Evolutionary conservation across 2,113 vertebrate genomes (phyloP).

Genomic region (Zeus faber): DNA sequence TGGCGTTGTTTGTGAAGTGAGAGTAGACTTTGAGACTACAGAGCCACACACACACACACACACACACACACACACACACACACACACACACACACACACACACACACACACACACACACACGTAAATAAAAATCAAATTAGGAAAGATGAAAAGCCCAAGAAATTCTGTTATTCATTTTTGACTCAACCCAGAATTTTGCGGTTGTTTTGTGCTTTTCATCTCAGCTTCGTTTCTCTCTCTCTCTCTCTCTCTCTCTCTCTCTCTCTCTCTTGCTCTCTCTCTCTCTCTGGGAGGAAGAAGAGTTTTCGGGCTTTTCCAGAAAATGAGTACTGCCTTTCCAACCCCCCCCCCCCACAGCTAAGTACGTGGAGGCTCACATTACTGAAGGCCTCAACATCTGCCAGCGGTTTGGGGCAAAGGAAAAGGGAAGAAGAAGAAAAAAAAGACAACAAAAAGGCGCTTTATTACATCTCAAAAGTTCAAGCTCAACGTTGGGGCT

Average conservation of each 20-base stretch:
- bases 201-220: constrained; percentile 46
- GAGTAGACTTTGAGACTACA: too few species aligned
- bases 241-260: constrained; percentile 9
- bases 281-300: constrained; percentile 43
- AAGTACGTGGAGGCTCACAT: constrained; percentile 72
- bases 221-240: constrained; percentile 24
- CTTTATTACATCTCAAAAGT: constrained; percentile 80
- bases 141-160: constrained; percentile 32
- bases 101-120: too few species aligned
- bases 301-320: constrained; percentile 62
- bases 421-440: constrained; percentile 11
- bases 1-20: not conserved
- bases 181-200: constrained; percentile 32
- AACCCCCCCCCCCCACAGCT: constrained; percentile 65
- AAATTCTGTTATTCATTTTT: constrained; percentile 58
- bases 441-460: constrained; percentile 41
- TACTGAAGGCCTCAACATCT: constrained; percentile 81
- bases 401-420: constrained; percentile 74
- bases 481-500: constrained; percentile 62
- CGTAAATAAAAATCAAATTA: constrained; percentile 44
- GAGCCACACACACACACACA: not conserved
- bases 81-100: too few species aligned
- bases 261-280: not conserved
- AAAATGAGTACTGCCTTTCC: constrained; percentile 72
- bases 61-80: too few species aligned